Evolutionary conservation across 2,113 vertebrate species (phyloP).

Genomic region (Nothoprocta pentlandii): DNA sequence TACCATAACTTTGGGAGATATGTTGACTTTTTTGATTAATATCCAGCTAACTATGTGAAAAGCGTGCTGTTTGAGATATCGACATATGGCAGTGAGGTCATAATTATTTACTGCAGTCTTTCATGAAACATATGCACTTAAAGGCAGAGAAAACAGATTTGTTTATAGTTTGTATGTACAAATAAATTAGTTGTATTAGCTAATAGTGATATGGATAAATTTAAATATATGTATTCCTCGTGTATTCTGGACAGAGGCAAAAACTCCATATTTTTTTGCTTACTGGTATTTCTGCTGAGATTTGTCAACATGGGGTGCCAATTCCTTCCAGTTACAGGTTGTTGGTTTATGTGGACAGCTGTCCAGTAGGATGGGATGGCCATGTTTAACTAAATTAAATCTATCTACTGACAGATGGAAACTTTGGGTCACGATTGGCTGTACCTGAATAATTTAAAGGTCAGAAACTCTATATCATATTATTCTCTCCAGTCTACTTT

Average conservation of each 20-base stretch:
- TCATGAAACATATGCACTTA: not conserved
- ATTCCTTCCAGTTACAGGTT: not conserved
- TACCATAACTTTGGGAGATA: not conserved
- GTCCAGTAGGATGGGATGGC: not conserved
- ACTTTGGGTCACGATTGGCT: not conserved
- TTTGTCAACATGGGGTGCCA: not conserved
- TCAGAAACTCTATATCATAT: not conserved
- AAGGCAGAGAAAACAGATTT: not conserved
- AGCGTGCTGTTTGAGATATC: not conserved
- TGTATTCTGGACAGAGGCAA: not conserved
- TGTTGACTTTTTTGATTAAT: not conserved
- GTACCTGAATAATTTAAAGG: slow-evolving; percentile 35
- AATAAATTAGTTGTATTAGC: no score
- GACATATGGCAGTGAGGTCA: not conserved
- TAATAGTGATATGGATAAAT: not conserved
- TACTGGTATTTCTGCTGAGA: not conserved
- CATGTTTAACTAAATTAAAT: slow-evolving; percentile 20
- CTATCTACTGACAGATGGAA: slow-evolving; percentile 34
- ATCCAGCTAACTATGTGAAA: not conserved
- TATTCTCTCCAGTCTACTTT: not conserved
- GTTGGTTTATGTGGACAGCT: slow-evolving; percentile 18
- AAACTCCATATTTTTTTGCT: not conserved
- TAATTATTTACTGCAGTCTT: not conserved
- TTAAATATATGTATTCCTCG: not conserved
- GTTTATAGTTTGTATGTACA: not conserved